phyloP scores from a whole-genome alignment of 2,113 vertebrate genomes.

The Dolichallabes microphthalmus region DNA sequence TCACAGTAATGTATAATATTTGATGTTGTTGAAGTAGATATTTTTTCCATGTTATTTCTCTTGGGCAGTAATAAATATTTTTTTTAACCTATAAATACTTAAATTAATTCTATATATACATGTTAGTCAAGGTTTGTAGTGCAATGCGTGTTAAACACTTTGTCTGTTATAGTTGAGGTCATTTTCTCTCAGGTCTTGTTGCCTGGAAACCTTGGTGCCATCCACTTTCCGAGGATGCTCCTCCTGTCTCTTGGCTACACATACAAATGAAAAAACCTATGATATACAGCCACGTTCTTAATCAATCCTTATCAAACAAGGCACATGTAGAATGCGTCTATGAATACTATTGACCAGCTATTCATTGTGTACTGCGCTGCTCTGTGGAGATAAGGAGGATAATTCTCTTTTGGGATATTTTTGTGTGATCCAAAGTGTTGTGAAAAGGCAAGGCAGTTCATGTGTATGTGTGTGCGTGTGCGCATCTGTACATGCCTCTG shows the following conservation, averaged over 20 bases:
- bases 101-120: background rate
- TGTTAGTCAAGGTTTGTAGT: background rate
- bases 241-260: conserved; percentile 17
- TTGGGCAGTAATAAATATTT: conserved; percentile 47
- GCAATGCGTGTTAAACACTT: background rate
- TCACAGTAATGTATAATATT: background rate
- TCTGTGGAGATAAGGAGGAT: conserved; percentile 41
- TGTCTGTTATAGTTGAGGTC: conserved; percentile 36
- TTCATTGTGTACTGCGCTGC: conserved; percentile 32
- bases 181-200: conserved; percentile 44
- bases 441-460: background rate
- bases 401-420: conserved; percentile 20
- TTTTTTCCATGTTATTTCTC: conserved; percentile 14
- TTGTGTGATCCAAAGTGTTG: conserved; percentile 6
- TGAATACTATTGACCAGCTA: conserved; percentile 11
- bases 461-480: conserved; percentile 7
- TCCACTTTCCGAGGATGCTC: conserved; percentile 31
- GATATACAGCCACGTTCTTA: conserved; percentile 7
- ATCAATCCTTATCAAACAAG: conserved; percentile 42
- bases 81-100: too few species aligned
- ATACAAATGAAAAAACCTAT: conserved; percentile 41
- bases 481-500: background rate
- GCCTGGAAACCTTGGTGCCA: conserved; percentile 52
- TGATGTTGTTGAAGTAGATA: background rate
- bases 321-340: background rate